Base-by-base conservation (phyloP, 2,113 vertebrate genomes). In the Oncorhynchus masou region DNA sequence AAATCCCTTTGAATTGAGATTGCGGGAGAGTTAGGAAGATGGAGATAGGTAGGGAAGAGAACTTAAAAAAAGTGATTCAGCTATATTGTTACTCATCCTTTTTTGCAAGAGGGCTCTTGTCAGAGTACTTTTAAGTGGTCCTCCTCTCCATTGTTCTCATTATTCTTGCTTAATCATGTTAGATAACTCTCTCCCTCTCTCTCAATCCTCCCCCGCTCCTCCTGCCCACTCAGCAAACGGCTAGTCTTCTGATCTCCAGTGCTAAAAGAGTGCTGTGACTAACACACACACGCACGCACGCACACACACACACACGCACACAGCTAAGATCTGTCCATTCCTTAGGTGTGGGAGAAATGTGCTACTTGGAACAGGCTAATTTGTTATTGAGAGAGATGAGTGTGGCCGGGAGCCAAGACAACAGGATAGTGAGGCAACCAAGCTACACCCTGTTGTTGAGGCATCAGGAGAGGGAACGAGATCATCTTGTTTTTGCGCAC, bases 211-310 rank as follows among this genome's bases (percentile, higher is more conserved):
- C 80, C 84, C 81, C 83, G 86, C 87, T 84, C 81, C 82, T 82
- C 74, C 88, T 88, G 87, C 91, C 90, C 92, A 91, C 91, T 91
- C 90, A 88, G 90, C 90, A 86, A 90, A 87, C 83, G 79, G 69
- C 70, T 59, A 84, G 83, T 85, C 84, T 85, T 77, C 34, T 82
- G 77, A 81, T 84, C 74, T 74, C 73, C 71, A 80, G 85, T 76
- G 83, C 79, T 80, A 80, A 85, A 84, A 84, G 78, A 82, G 73
- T 81, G n/a, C 81, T 80, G 80, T 85, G 83, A 70, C 86, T 82
- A 83, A 29, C 25, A 51, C 72, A n/a, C 67, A 29, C 57, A 25
- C 3, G 70, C 54, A 22, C 45, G 64, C 2, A 57, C 72, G 20
- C 67, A n/a, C 57, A 45, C 72, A 22, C 67, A 24, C 57, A 89